Evolutionary conservation across 1,140 invertebrate genomes (phyloP), one percentile per base, ranked within the genome.

Genomic region (Drosophila burlai): DNA sequence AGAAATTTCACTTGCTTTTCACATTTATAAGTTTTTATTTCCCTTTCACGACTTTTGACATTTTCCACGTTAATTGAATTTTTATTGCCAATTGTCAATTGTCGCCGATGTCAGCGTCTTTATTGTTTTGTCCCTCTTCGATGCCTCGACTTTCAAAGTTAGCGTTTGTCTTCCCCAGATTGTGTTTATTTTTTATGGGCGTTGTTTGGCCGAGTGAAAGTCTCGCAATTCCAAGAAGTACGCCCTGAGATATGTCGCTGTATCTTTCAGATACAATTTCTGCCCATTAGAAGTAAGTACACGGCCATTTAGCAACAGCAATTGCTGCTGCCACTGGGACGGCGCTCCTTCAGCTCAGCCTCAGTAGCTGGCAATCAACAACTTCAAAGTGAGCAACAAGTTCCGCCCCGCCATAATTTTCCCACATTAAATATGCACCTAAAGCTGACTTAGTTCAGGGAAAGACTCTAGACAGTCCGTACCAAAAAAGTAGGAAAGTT

Each of bases 61-160:
- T 81, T 81, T 84, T 86, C 59, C 79, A 79, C 69, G 50, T 65
- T 83, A 83, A 86, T 86, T 86, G 83, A 73, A 80, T 66, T 80
- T 83, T 81, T 89, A 87, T 78, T 89, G 84, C 64, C 80, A 80
- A 87, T 87, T 82, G 83, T 76, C 79, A 80, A 86, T 86, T 83
- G 76, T 62, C 67, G 57, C 63, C 24, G 55, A 58, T 67, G 63
- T 50, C 42, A 49, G 43, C 38, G 46, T 42, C 50, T 40, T 43
- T 42, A 16, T 61, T 13, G 63, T 43, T 75, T 34, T 63, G 40
- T 52, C 43, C 16, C 63, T 58, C 34, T 34, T 74, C 24, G 29
- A 54, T 45, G 63, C 16, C 29, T 54, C 24, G 31, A 38, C 64
- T 46, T 63, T 66, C 16, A 31, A 15, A 52, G 36, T 59, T 65